Base-by-base conservation (phyloP, 2,113 vertebrate species). In the Oxyura jamaicensis region DNA sequence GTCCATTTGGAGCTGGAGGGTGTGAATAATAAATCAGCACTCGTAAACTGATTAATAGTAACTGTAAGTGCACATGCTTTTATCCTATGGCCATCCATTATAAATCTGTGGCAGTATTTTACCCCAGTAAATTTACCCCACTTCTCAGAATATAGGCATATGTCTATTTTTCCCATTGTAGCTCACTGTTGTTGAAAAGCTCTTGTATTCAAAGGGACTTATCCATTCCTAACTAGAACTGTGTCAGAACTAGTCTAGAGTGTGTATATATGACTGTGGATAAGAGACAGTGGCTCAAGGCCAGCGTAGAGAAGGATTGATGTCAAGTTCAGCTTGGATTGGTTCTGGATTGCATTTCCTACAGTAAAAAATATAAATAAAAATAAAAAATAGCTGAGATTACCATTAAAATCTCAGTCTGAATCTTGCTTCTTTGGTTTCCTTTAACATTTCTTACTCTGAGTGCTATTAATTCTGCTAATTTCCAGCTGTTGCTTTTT, bases 401-500 rank as follows among this genome's bases (percentile, higher is more conserved):
- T 56, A 10, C 22, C 35, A 35, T 55, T 42, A 80, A 90, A 90
- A 63, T 68, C 33, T 48, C 33, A 10, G 17, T 52, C 68, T 88
- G 35, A 39, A 28, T 78, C 92, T 83, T 75, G 55, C 67, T 50
- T 81, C 59, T 56, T 22, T 60, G 42, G 42, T 75, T 90, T 91
- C 72, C 60, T 95, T 89, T 66, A 67, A 86, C 25, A 74, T 83
- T 94, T 85, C 23, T 88, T 67, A 46, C 31, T 83, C 67, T 48
- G 46, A 88, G 56, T 42, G 11, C 39, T 60, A 12, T 19, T 77
- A 75, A 80, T 55, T 71, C 71, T 33, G 46, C 26, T 83, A 46
- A 90, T 88, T 78, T 92, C 85, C 79, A 95, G 85, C 72, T 91
- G 91, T 53, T 83, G 26, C 62, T 88, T 83, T 71, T 75, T 62